These are phyloP conservation scores for Hystrix brachyura DNA, from an alignment of 2,113 vertebrate genomes.

Conservation along the genomic window DNA sequence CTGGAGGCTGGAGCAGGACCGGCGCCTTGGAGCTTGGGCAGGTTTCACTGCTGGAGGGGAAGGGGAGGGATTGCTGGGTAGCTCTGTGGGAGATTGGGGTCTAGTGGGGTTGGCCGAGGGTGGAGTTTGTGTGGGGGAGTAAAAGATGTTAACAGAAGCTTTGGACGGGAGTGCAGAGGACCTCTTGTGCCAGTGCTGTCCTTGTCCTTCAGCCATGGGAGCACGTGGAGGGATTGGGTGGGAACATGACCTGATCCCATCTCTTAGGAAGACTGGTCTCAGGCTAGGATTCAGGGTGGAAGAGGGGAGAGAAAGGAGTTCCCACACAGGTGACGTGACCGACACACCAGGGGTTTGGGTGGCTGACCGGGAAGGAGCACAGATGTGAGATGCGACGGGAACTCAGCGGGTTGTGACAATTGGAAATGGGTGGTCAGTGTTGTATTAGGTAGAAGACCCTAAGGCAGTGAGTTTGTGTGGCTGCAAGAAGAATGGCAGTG, in stretches of 20 bases:
- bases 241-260: background rate
- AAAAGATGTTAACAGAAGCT: constrained; percentile 7
- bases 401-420: background rate
- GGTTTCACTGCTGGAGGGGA: background rate
- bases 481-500: background rate
- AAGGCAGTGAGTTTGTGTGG: background rate
- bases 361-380: background rate
- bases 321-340: background rate
- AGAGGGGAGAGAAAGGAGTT: background rate
- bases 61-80: background rate
- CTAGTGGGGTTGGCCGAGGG: background rate
- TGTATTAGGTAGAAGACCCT: background rate
- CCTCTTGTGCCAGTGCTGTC: background rate
- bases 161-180: background rate
- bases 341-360: background rate
- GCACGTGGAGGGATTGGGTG: background rate
- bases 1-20: background rate
- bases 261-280: constrained; percentile 27
- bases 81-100: background rate
- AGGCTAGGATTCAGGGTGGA: background rate
- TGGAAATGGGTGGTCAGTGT: background rate
- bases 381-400: background rate
- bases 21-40: constrained; percentile 2
- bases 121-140: background rate
- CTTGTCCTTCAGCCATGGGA: background rate